Percentiles rank a stretch among this genome's conserved stretches.
These are phyloP conservation scores for Datnioides undecimradiatus DNA, from an alignment of 2,113 vertebrate species.

Conservation along the genomic window DNA sequence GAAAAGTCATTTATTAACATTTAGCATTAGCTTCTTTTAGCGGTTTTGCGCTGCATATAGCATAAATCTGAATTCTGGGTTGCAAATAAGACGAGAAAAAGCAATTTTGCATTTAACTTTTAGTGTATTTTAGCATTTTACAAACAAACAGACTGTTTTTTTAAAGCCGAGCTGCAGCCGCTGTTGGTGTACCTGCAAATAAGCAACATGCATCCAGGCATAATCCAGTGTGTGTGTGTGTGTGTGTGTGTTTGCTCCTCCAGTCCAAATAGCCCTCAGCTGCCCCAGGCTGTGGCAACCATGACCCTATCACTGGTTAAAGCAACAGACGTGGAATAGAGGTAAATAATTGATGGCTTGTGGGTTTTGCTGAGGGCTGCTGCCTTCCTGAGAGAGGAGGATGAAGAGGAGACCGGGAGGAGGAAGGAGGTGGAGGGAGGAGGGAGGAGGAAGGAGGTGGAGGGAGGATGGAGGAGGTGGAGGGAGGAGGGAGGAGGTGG, in stretches of 20 bases:
- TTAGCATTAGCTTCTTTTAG: no score
- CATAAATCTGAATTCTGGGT: background rate
- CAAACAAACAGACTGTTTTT: background rate
- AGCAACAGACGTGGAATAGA: slow-evolving; percentile 29
- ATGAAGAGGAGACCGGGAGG: background rate
- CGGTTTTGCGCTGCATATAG: no score
- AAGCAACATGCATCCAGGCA: background rate
- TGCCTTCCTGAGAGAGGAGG: background rate
- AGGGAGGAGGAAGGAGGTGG: no score
- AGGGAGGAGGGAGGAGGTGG: background rate
- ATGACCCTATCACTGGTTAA: slow-evolving; percentile 34
- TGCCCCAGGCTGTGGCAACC: slow-evolving; percentile 5
- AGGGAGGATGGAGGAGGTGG: background rate
- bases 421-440: no score
- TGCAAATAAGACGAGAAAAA: background rate
- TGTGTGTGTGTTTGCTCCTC: slow-evolving; percentile 4
- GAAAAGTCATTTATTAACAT: no score
- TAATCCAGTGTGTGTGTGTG: background rate
- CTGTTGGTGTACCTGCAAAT: slow-evolving; percentile 4
- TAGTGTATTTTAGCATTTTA: background rate
- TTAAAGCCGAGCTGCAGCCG: background rate
- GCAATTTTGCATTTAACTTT: background rate
- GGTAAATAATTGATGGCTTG: slow-evolving; percentile 57
- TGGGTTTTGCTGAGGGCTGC: slow-evolving; percentile 24
- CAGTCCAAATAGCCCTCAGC: background rate